Evolutionary conservation across 2,888 invertebrate species (phyloP), one percentile per base, ranked within the genome.

Genomic region (Lasioglossum pauxillum): DNA sequence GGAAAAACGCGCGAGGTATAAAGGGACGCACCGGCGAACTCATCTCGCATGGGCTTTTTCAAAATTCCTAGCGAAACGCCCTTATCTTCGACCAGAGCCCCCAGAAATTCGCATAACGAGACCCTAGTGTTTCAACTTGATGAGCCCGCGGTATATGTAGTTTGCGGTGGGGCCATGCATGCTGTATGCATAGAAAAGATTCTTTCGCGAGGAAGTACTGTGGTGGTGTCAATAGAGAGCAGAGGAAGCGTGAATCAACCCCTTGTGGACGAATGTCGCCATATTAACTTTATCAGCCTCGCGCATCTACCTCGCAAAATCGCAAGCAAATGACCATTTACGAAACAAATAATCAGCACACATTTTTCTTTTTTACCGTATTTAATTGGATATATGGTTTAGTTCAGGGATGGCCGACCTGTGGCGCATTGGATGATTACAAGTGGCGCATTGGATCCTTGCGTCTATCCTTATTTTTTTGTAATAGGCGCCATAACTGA

Each of bases 161-260:
- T 41, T 75, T 31, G 53, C n/a, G n/a, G 49, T 44, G 60, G 53
- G 23, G 10, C n/a, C 71, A 71, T 75, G 83, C 46, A 35, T 71
- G 75, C 72, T 53, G 60, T 23, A 57, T 31, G 27, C 38, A 31
- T n/a, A 5, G 75, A 71, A 60, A 38, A 8, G 38, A 81, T 71
- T 49, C 74, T 75, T 69, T 35, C 64, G 41, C 31, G 35, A 44
- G 67, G 16, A 49, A 44, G 72, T 49, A 46, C 49, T 31, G 35
- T 31, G 41, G 41, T 5, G 49, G 27, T 72, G 78, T 35, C 49
- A 71, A 64, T 78, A 64, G 38, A 23, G 35, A 35, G 19, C 35
- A 35, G 69, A 10, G 23, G 35, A 19, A 19, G 23, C 10, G 35
- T 10, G 23, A 35, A 23, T 38, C 10, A 23, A 10, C 8, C 23